A percentile compares a stretch with the other conserved stretches of the same genome.
Conservation (phyloP, 2,113 vertebrate genomes). For the Melanocharis versteri region DNA sequence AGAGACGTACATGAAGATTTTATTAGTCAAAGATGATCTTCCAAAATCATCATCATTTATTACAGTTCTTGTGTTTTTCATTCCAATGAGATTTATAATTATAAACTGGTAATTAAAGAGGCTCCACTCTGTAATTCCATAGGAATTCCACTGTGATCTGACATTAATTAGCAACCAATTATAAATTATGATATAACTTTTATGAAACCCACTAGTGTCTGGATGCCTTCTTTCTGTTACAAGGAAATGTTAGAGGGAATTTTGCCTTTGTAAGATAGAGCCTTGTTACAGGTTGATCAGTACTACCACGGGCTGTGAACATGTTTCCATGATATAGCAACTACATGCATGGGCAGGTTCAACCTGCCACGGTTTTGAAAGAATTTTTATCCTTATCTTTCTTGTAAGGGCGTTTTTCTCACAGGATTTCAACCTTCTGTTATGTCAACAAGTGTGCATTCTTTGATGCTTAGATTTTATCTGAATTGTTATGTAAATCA, state of each 20-base stretch:
- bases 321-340: neutral
- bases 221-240: conserved; percentile 25
- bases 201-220: conserved; percentile 8
- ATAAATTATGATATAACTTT: conserved; percentile 54
- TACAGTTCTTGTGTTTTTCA: conserved; percentile 67
- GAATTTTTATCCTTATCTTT: neutral
- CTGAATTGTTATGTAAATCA: conserved; percentile 55
- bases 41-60: conserved; percentile 48
- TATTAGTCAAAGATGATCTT: conserved; percentile 20
- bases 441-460: conserved; percentile 36
- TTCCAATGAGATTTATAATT: conserved; percentile 69
- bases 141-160: conserved; percentile 66
- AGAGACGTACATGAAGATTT: neutral
- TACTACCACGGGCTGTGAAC: neutral
- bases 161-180: conserved; percentile 68
- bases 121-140: conserved; percentile 65
- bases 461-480: conserved; percentile 19
- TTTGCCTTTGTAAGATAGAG: neutral
- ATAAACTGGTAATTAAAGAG: conserved; percentile 63
- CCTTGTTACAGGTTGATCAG: neutral
- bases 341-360: neutral
- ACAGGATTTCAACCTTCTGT: conserved; percentile 25
- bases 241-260: neutral
- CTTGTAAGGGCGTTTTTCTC: conserved; percentile 33
- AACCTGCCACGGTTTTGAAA: neutral